Conservation (phyloP, 1,140 invertebrate genomes). For the Bombus superbus region DNA sequence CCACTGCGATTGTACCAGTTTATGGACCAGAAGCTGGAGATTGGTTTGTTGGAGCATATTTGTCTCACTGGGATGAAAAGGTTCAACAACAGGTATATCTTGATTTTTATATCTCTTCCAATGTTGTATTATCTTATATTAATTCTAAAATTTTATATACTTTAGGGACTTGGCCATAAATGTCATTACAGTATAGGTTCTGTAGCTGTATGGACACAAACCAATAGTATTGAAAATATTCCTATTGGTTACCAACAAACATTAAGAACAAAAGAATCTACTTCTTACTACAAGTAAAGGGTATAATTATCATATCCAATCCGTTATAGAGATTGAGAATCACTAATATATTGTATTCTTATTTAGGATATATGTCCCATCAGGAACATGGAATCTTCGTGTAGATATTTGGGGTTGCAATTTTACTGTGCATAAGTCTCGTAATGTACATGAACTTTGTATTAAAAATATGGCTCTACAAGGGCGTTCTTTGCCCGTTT, state of each 20-base stretch:
- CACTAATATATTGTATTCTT: constrained; percentile 30
- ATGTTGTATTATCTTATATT: background rate
- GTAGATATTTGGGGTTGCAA: constrained; percentile 82
- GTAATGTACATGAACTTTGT: constrained; percentile 70
- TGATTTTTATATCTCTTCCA: background rate
- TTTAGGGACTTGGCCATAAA: constrained; percentile 80
- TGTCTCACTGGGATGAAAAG: constrained; percentile 83
- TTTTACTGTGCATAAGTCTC: constrained; percentile 71
- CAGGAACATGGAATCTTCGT: constrained; percentile 81
- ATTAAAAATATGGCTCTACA: constrained; percentile 79
- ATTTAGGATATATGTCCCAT: constrained; percentile 83
- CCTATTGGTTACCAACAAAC: constrained; percentile 75
- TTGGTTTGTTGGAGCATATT: constrained; percentile 85
- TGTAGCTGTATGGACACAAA: constrained; percentile 83
- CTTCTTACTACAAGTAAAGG: constrained; percentile 82
- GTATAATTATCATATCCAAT: background rate
- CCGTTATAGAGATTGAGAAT: background rate
- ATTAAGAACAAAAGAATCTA: constrained; percentile 76
- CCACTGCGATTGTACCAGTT: constrained; percentile 80
- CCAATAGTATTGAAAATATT: constrained; percentile 78
- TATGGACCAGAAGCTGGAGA: constrained; percentile 84
- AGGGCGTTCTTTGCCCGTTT: constrained; percentile 79
- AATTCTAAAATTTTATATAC: background rate
- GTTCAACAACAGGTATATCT: constrained; percentile 83
- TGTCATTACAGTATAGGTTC: constrained; percentile 84